These are phyloP conservation scores for Lerista edwardsae DNA, from an alignment of 2,797 vertebrate species.

Conservation along the genomic window DNA sequence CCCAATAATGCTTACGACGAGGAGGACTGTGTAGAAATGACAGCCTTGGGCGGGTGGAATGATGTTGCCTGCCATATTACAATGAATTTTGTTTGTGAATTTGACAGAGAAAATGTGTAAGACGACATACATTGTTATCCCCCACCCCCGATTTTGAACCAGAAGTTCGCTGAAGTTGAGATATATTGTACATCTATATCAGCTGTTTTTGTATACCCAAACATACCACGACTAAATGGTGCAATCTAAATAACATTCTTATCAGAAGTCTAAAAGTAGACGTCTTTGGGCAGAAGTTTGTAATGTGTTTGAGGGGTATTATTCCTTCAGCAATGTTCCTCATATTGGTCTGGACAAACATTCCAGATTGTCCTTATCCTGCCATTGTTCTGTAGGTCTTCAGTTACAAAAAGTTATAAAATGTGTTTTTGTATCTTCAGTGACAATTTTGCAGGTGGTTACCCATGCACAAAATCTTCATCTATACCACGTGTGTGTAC, in stretches of 20 bases:
- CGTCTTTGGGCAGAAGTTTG: background rate
- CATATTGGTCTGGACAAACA: background rate
- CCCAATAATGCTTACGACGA: slow-evolving; percentile 95
- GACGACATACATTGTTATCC: background rate
- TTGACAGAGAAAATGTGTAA: slow-evolving; percentile 89
- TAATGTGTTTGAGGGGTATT: background rate
- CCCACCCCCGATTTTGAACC: background rate
- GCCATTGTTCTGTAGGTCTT: background rate
- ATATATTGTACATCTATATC: background rate
- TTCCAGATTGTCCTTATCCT: background rate
- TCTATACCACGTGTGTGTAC: background rate
- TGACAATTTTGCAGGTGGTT: background rate
- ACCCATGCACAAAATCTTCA: background rate
- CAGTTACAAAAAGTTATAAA: background rate
- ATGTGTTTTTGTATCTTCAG: background rate
- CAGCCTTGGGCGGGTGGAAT: slow-evolving; percentile 94
- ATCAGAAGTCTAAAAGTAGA: background rate
- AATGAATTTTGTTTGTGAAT: slow-evolving; percentile 98
- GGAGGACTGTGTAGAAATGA: slow-evolving; percentile 97
- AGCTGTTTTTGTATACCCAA: background rate
- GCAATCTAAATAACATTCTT: background rate
- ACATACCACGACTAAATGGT: background rate
- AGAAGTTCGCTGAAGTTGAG: background rate
- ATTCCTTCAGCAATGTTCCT: background rate
- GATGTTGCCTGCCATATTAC: slow-evolving; percentile 93